A percentile compares a stretch with the other conserved stretches of the same genome.
phyloP scores from a whole-genome alignment of 2,797 vertebrate genomes.

The Heliangelus exortis region DNA sequence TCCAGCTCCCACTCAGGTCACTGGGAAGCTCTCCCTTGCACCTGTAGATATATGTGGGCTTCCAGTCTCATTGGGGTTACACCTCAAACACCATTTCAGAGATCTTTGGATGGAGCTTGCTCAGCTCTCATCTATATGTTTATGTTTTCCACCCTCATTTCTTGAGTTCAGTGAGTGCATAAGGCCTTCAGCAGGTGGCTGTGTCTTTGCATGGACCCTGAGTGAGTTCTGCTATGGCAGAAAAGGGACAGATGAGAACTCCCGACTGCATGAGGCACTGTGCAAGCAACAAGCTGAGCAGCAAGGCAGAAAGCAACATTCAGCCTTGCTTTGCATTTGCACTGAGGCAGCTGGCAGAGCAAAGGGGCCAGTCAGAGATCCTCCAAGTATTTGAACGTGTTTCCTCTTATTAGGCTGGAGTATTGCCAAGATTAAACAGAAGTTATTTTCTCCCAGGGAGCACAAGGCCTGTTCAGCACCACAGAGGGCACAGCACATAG shows the following conservation, averaged over 20 bases:
- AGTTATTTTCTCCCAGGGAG: not conserved
- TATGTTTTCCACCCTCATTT: not conserved
- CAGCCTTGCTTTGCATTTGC: not conserved
- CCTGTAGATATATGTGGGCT: accelerated
- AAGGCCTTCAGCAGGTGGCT: not conserved
- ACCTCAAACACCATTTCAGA: not conserved
- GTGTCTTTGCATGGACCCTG: not conserved
- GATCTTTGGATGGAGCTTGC: not conserved
- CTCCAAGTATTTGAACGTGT: not conserved
- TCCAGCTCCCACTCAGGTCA: not conserved
- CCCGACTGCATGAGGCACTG: not conserved
- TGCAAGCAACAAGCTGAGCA: not conserved
- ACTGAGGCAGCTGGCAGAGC: not conserved
- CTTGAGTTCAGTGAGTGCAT: not conserved
- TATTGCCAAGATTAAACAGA: not conserved
- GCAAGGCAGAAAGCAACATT: not conserved
- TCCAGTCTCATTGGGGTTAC: not conserved
- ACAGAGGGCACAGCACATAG: not conserved
- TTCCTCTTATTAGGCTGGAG: not conserved
- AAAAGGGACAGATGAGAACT: not conserved
- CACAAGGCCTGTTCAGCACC: not conserved
- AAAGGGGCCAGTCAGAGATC: not conserved
- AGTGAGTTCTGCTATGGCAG: accelerated
- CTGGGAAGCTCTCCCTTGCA: not conserved
- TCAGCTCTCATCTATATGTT: not conserved